A percentile compares a stretch with the other conserved stretches of the same genome.
Conservation (phyloP, 2,888 invertebrate genomes). For the Philaethria dido region DNA sequence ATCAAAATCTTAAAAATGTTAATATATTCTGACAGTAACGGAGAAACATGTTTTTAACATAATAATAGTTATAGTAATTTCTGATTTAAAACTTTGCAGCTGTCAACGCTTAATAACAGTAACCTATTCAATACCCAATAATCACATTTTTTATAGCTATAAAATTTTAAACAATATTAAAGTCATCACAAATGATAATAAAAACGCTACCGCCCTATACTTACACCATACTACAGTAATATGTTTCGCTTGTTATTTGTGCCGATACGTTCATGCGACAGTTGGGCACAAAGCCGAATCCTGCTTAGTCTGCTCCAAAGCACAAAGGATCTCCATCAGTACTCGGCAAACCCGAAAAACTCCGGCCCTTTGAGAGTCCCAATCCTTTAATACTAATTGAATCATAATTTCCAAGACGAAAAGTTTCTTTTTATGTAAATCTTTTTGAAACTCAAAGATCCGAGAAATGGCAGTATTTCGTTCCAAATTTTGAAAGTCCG, state of each 20-base stretch:
- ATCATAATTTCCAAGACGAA: slow-evolving; percentile 80
- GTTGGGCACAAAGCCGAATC: slow-evolving; percentile 69
- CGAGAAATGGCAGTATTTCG: slow-evolving; percentile 70
- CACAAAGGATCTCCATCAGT: slow-evolving; percentile 75
- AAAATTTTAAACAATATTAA: not conserved
- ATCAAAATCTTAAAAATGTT: too few relatives aligned
- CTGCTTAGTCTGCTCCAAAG: slow-evolving; percentile 76
- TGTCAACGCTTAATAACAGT: too few relatives aligned
- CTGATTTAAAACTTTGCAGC: too few relatives aligned
- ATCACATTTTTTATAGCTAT: not conserved
- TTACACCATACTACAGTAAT: slow-evolving; percentile 42
- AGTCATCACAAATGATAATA: not conserved
- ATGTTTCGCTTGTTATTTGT: slow-evolving; percentile 65
- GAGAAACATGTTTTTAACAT: too few relatives aligned
- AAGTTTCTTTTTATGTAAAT: slow-evolving; percentile 83
- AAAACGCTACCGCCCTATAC: slow-evolving; percentile 27
- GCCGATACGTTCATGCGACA: slow-evolving; percentile 65
- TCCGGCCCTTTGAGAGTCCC: slow-evolving; percentile 75
- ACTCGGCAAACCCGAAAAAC: slow-evolving; percentile 76
- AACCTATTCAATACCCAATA: too few relatives aligned
- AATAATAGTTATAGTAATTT: too few relatives aligned
- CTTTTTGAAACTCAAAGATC: slow-evolving; percentile 74
- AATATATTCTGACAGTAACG: too few relatives aligned
- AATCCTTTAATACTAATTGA: slow-evolving; percentile 84
- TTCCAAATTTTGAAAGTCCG: slow-evolving; percentile 68